These are phyloP conservation scores for Mnemiopsis leidyi DNA, from an alignment of 37 sponge, comb jelly and placozoan species.

Conservation along the genomic window DNA sequence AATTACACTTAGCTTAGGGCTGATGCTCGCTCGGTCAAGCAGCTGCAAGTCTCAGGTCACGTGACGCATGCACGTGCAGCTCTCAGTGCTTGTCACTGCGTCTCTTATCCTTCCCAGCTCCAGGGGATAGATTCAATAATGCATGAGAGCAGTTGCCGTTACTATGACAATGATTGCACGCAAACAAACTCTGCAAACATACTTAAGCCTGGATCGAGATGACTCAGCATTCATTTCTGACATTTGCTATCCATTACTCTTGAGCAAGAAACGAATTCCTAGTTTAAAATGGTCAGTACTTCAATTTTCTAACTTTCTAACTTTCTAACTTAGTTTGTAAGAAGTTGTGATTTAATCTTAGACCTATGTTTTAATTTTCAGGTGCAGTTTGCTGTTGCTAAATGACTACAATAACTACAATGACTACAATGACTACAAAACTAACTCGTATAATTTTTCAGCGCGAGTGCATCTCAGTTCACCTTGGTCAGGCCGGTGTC, in stretches of 20 bases:
- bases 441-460: too few species aligned
- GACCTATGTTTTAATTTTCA: too few species aligned
- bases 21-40: not conserved
- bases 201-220: not conserved
- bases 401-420: too few species aligned
- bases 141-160: not conserved
- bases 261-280: not conserved
- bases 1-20: not conserved
- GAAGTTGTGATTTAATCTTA: too few species aligned
- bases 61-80: not conserved
- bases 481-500: constrained; percentile 79
- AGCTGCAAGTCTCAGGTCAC: not conserved
- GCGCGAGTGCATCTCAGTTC: constrained; percentile 71
- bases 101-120: not conserved
- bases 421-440: too few species aligned
- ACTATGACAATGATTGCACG: constrained; percentile 54
- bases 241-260: constrained; percentile 63
- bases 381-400: too few species aligned
- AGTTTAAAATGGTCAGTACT: not conserved
- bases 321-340: not conserved
- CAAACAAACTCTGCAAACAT: constrained; percentile 28
- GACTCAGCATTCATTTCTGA: constrained; percentile 7
- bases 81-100: not conserved
- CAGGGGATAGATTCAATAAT: not conserved
- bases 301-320: too few species aligned